phyloP scores from a whole-genome alignment of 2,797 vertebrate genomes.

The Cryptoblepharus egeriae region DNA sequence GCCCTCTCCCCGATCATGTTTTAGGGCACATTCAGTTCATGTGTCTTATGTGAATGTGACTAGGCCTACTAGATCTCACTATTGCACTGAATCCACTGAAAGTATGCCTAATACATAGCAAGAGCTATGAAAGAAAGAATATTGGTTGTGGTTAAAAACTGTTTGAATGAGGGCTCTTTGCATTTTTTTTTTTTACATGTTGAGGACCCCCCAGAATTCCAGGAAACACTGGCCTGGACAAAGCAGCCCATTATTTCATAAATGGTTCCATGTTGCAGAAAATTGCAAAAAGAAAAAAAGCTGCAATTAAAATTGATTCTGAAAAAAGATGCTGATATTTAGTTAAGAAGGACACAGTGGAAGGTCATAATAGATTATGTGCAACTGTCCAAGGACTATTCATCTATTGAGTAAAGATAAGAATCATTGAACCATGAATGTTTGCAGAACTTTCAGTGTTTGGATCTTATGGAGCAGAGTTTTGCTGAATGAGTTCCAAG shows the following conservation, averaged over 20 bases:
- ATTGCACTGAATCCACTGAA: background rate
- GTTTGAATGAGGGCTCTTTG: background rate
- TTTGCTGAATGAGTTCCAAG: constrained; percentile 44
- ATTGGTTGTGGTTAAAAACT: background rate
- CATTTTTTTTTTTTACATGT: background rate
- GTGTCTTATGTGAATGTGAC: background rate
- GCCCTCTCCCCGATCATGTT: background rate
- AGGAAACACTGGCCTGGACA: background rate
- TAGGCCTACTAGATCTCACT: background rate
- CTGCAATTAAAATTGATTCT: background rate
- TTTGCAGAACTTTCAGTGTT: constrained; percentile 33
- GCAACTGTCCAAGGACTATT: constrained; percentile 9
- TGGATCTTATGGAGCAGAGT: constrained; percentile 28
- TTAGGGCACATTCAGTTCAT: background rate
- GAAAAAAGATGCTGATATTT: background rate
- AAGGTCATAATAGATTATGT: constrained; percentile 17
- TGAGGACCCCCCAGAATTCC: background rate
- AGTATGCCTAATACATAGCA: background rate
- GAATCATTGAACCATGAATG: background rate
- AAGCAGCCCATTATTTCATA: background rate
- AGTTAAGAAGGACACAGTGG: background rate
- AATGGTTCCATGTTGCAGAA: too few species aligned
- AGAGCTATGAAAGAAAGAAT: background rate
- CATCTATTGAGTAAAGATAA: constrained; percentile 20
- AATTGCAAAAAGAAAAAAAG: fast-evolving